Conservation (phyloP, 2,113 vertebrate genomes). For the Danionella cerebrum region DNA sequence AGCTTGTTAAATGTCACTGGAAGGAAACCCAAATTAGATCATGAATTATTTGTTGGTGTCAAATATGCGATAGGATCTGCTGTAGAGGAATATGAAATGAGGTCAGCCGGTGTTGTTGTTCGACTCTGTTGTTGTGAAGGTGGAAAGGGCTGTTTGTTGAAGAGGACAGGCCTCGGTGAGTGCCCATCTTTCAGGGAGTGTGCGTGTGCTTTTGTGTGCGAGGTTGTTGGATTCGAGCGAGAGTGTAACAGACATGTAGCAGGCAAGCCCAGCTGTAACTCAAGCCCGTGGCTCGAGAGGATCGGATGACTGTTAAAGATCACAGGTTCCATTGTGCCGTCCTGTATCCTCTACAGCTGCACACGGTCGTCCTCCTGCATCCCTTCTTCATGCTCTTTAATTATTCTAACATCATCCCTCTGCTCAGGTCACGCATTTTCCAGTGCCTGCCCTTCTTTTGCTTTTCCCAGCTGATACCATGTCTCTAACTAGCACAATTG, state of each 20-base stretch:
- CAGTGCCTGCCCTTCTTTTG: neutral
- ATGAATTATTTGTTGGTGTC: conserved; percentile 27
- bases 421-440: conserved; percentile 39
- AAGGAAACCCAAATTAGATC: conserved; percentile 25
- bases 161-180: neutral
- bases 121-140: conserved; percentile 1
- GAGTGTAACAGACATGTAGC: conserved; percentile 39
- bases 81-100: conserved; percentile 12
- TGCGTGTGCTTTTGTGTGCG: neutral
- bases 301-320: conserved; percentile 65
- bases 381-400: conserved; percentile 24
- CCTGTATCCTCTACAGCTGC: conserved; percentile 41
- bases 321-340: conserved; percentile 59
- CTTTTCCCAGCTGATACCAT: neutral
- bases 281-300: conserved; percentile 45
- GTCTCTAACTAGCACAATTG: neutral
- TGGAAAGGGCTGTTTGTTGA: neutral
- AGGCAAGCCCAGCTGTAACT: conserved; percentile 52
- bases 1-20: conserved; percentile 28
- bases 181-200: neutral
- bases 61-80: conserved; percentile 8
- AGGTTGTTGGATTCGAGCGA: conserved; percentile 8
- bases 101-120: neutral
- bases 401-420: conserved; percentile 44
- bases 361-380: neutral